These are phyloP conservation scores for Lepus europaeus DNA, from an alignment of 2,113 vertebrate genomes.

Conservation along the genomic window DNA sequence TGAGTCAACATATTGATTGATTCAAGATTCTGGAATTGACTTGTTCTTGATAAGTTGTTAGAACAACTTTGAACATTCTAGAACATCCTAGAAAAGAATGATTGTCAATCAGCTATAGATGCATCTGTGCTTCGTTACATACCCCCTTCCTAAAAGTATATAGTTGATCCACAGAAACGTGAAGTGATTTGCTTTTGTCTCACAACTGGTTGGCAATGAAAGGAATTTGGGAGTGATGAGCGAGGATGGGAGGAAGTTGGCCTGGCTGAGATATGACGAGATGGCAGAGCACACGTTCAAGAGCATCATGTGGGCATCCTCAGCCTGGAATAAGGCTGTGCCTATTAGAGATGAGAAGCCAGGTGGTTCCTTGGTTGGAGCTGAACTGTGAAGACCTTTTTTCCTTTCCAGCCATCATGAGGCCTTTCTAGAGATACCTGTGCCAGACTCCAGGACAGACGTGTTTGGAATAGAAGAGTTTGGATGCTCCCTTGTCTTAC, in stretches of 20 bases:
- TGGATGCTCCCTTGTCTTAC: background rate
- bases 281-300: too few relatives aligned
- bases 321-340: background rate
- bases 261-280: background rate
- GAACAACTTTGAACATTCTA: background rate
- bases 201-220: background rate
- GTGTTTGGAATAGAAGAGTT: rapidly evolving
- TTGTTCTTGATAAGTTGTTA: background rate
- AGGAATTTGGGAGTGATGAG: background rate
- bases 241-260: background rate
- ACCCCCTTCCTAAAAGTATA: background rate
- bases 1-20: background rate
- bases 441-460: background rate
- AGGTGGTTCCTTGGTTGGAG: rapidly evolving
- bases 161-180: background rate
- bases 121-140: background rate
- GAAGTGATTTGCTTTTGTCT: background rate
- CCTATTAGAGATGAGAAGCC: background rate
- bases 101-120: background rate
- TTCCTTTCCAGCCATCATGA: background rate
- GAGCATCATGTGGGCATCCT: too few relatives aligned
- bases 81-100: background rate
- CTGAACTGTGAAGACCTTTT: background rate
- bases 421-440: background rate
- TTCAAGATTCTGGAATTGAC: background rate